Evolutionary conservation across 2,888 invertebrate genomes (phyloP).

Genomic region (Dysmachus trigonus): DNA sequence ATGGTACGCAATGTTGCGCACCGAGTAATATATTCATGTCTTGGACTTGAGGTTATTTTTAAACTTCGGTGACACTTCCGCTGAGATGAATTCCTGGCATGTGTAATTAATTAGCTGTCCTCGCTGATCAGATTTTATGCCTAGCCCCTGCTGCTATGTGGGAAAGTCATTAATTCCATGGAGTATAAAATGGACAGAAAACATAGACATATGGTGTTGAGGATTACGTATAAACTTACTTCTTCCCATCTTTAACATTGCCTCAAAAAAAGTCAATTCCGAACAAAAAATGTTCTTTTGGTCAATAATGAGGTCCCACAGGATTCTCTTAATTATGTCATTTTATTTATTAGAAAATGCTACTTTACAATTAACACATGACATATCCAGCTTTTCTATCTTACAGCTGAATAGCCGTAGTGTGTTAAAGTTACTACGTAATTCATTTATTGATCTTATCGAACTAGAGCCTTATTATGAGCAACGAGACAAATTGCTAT

Average conservation of each 20-base stretch:
- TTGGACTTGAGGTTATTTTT: neutral
- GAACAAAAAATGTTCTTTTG: neutral
- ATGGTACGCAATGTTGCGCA: neutral
- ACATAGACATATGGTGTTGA: neutral
- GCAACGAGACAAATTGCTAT: too few relatives aligned
- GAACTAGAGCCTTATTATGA: too few relatives aligned
- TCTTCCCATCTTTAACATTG: neutral
- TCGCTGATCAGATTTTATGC: neutral
- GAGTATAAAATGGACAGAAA: neutral
- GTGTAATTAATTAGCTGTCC: neutral
- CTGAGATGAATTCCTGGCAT: neutral
- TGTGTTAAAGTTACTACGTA: too few relatives aligned
- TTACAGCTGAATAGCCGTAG: too few relatives aligned
- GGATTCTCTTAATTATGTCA: too few relatives aligned
- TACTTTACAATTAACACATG: too few relatives aligned
- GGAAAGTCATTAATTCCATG: neutral
- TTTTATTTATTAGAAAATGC: too few relatives aligned
- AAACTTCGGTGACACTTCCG: neutral
- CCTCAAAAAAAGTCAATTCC: neutral
- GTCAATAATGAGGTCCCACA: too few relatives aligned
- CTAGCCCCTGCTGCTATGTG: neutral
- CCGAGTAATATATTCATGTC: neutral
- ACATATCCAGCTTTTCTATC: too few relatives aligned
- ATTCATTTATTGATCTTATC: too few relatives aligned
- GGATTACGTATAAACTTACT: neutral